These are phyloP conservation scores for Tympanuchus pallidicinctus DNA, from an alignment of 2,113 vertebrate genomes.

Conservation along the genomic window DNA sequence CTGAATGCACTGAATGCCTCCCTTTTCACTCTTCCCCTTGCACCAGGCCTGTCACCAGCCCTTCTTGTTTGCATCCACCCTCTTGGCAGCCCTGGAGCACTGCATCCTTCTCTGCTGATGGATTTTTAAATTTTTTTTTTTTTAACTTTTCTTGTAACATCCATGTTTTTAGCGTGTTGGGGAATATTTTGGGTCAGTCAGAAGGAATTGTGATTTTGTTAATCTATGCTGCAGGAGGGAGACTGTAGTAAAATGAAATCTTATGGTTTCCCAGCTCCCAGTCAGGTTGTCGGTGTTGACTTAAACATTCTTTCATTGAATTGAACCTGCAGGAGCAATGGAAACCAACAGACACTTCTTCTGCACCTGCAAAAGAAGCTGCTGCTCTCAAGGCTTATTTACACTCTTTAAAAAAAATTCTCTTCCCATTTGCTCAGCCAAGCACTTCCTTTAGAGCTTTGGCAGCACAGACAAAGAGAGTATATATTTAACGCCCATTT, in stretches of 20 bases:
- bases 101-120: accelerated
- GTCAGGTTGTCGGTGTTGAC: neutral
- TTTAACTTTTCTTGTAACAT: neutral
- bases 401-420: neutral
- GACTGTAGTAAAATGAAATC: neutral
- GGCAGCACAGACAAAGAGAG: neutral
- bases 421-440: neutral
- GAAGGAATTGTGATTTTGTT: neutral
- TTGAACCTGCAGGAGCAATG: neutral
- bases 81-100: accelerated
- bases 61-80: neutral
- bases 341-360: neutral
- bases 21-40: neutral
- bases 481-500: neutral
- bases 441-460: neutral
- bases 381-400: conserved; percentile 1
- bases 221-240: neutral
- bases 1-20: neutral
- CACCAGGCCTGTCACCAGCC: neutral
- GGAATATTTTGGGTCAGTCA: neutral
- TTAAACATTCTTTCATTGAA: neutral
- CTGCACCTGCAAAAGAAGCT: conserved; percentile 24
- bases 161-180: neutral
- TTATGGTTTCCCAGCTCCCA: neutral
- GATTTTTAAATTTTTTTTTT: neutral